Base-by-base conservation (phyloP, 2,888 invertebrate species). In the Diaprepes abbreviatus region DNA sequence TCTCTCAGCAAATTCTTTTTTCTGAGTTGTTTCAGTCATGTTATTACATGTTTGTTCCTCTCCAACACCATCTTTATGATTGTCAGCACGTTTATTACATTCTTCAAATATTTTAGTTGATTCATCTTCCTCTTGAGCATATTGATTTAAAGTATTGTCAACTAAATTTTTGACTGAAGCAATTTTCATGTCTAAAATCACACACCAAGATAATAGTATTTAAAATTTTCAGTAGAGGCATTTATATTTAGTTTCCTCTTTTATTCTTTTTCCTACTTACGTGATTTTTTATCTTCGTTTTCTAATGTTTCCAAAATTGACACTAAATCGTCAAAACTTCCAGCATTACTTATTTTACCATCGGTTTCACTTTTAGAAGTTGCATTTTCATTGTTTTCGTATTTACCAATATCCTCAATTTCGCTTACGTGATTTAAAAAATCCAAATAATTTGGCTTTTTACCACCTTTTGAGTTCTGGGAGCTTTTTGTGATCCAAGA, bases 281-380 rank as follows among this genome's bases (percentile, higher is more conserved):
- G 82, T 33, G 84, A 83, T 74, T 82, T 83, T 72, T 82, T 80
- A 74, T 85, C 85, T 77, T 85, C 85, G 63, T 82, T 81, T 77
- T 86, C 86, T 28, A 86, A 74, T 59, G 83, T 84, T 77, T 85
- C 82, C 7, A 86, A 76, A 71, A 86, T 85, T 2, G 83, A 82
- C 7, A 83, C 82, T 43, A 86, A 84, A 73, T 86, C 86, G 66
- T 86, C 85, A 70, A 83, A 84, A 66, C 85, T 83, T 14, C 73
- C 76, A 48, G 67, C 71, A 17, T 64, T 40, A 54, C 72, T 75
- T 3, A 50, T 62, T 40, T 74, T 72, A 57, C 73, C 75, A 21
- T 59, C 64, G n/a, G 10, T 9, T 19, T 48, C 66, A 17, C 5
- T 12, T 33, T 35, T 38, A 31, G 17, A 16, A 2, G 19, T 21